Conservation (phyloP, 2,797 vertebrate species). For the Notolabrus celidotus region DNA sequence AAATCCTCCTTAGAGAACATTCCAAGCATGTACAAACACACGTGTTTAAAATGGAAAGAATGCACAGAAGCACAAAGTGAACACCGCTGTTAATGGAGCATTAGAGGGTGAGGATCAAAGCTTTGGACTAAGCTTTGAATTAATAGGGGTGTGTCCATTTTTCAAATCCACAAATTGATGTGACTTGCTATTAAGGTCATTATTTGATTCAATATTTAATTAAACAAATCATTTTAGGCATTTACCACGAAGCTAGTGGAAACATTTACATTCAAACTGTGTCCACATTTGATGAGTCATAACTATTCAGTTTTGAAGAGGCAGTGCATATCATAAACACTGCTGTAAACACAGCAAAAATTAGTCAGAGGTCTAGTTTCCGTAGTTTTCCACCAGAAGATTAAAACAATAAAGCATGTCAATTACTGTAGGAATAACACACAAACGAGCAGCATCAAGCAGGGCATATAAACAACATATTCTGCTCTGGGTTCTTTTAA, state of each 20-base stretch:
- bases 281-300: not conserved
- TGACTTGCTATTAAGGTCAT: not conserved
- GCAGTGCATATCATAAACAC: too few species aligned
- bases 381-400: too few species aligned
- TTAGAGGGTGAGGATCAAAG: slow-evolving; percentile 17
- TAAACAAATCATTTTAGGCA: too few species aligned
- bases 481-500: too few species aligned
- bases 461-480: too few species aligned
- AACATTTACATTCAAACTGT: not conserved
- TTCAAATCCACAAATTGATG: not conserved
- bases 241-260: not conserved
- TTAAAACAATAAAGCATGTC: too few species aligned
- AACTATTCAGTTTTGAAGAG: not conserved
- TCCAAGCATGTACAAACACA: slow-evolving; percentile 77
- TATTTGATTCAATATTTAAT: not conserved
- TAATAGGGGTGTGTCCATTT: not conserved
- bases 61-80: slow-evolving; percentile 54
- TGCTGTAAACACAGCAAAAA: too few species aligned
- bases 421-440: too few species aligned
- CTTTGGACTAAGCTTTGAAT: not conserved
- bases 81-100: slow-evolving; percentile 53
- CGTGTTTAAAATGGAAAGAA: slow-evolving; percentile 70
- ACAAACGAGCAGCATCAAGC: too few species aligned
- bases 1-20: slow-evolving; percentile 59
- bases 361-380: too few species aligned